Base-by-base conservation (phyloP, 2,888 invertebrate genomes). In the Notodonta dromedarius region DNA sequence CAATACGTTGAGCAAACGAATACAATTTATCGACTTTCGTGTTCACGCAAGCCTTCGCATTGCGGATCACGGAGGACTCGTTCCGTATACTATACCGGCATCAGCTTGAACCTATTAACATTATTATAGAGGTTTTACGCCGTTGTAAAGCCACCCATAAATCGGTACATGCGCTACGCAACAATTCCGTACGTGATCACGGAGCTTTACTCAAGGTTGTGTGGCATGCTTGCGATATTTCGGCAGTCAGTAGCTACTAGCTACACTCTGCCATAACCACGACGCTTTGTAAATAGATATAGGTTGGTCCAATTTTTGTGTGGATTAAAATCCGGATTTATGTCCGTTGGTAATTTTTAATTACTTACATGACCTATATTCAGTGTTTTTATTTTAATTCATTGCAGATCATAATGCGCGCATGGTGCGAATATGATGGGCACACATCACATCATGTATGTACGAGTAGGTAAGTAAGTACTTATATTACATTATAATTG, bases 131-230 rank as follows among this genome's bases (percentile, higher is more conserved):
- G 56, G 56, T 70, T 74, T 66, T 63, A 74, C 56, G 67, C 63
- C 63, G 69, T 60, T 40, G 51, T 65, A 70, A 69, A 62, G 56
- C 53, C 59, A 67, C 62, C 61, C 58, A 73, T 70, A 70, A 73
- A 61, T 73, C 63, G 61, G 61, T 60, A 61, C 66, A 70, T 62
- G 61, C 56, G 57, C 59, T 56, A 62, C 42, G 58, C 42, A 65
- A 73, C 70, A 66, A 62, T 66, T 64, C 51, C 40, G 53, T 50
- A 62, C 40, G 61, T 61, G 58, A 61, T 56, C 48, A 39, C 11
- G 52, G 16, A 40, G 16, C 50, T 55, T 56, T 58, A 16, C 57
- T 56, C 62, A 53, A 71, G 61, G 63, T 53, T 55, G 55, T 56
- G 56, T 59, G 61, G 35, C 35, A 50, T 39, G 50, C 39, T 14